Evolutionary conservation across 2,113 vertebrate species (phyloP), one percentile per base, ranked within the genome.

Genomic region (Sialia sialis): DNA sequence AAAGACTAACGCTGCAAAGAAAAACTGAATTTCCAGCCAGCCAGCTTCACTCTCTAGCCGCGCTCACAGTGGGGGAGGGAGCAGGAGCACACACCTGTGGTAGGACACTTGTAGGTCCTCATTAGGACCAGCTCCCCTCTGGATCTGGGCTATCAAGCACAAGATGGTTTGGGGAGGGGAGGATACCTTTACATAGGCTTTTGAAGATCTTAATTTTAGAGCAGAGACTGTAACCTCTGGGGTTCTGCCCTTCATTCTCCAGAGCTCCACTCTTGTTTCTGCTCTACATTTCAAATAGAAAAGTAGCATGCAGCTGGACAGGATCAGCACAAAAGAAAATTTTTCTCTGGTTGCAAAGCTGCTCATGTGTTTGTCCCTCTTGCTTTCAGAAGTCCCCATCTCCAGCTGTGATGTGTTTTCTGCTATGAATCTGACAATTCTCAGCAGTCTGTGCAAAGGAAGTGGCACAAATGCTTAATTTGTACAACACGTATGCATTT

Each of bases 361-460:
- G 54, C n/a, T 84, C 43, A 1, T 78, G 29, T 36, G 23, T 88
- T 95, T 91, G 72, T 74, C 78, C 36, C 55, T 90, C 72, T 81
- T 74, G 46, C 55, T 90, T 83, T 88, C 10, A 2, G 21, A 91
- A 94, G 84, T 79, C 59, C 80, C 44, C 38, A 36, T 93, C 74
- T 96, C 95, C 90, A 91, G 70, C 84, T 94, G 85, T 52, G 68
- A 74, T 72, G 60, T 62, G 38, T 68, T 75, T 87, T 79, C 51
- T 51, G 10, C 77, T 64, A 29, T 52, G 84, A 90, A 77, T 82
- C 43, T 87, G 56, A 85, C 70, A 43, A 15, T 77, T 90, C 59
- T 80, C 63, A 73, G 22, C 0, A 4, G 44, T 17, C 59, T 62
- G 64, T 76, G 51, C 87, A 67, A 86, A 83, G 43, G 13, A 89